Evolutionary conservation across 2,113 vertebrate genomes (phyloP), one percentile per base, ranked within the genome.

Genomic region (Sardina pilchardus): DNA sequence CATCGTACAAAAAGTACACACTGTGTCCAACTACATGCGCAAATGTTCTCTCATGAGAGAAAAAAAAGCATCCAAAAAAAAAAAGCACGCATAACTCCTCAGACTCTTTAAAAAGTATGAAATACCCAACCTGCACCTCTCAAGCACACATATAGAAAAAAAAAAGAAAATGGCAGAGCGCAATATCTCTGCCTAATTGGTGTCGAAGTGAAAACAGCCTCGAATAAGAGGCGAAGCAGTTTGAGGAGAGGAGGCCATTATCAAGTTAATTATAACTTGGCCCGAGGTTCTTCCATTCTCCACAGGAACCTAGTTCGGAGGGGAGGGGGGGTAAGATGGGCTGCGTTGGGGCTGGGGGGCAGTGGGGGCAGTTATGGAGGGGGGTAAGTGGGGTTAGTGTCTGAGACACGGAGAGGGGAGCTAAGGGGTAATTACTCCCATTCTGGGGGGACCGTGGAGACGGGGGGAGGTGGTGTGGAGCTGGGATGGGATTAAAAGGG

Each of bases 211-310:
- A 83, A 82, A 90, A 86, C 87, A 67, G 80, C 85, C 87, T 83
- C 39, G 86, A 84, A 84, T 63, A 81, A 88, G 89, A 89, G 75
- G 87, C 86, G 86, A 85, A 82, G 82, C 84, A 67, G 42, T 78
- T 4, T 85, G 83, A 86, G 85, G 78, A 87, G 86, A 85, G 85
- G 63, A 92, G 90, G 83, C 90, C 89, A 92, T 95, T 94, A 94
- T 92, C 90, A 91, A 92, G 90, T 92, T 93, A 93, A 94, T 94
- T 93, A 93, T 93, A 90, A 92, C 87, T 91, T 89, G 90, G 91
- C 91, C 92, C 4, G 88, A 90, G 89, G 91, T 90, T 36, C 86
- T 84, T 91, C 63, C 84, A 89, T 89, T 86, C 90, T 92, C 90
- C 88, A 83, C 88, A 88, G 87, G 89, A 92, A 84, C 83, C 67